phyloP scores from a whole-genome alignment of 2,888 invertebrate genomes.

The Conomelus anceps region DNA sequence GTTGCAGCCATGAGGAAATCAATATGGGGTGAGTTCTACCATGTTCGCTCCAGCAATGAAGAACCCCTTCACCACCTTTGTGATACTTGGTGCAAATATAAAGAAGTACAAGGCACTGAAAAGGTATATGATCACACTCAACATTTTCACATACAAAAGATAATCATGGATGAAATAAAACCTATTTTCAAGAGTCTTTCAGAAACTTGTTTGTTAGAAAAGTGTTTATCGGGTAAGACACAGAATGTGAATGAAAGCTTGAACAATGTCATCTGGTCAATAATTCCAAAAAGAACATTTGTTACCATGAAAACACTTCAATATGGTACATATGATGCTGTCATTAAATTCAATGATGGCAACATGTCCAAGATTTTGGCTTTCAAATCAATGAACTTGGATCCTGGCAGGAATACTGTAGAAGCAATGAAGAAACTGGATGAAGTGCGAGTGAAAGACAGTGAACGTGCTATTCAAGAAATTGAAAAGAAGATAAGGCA shows the following conservation, averaged over 20 bases:
- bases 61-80: conserved; percentile 32
- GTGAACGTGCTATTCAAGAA: conserved; percentile 4
- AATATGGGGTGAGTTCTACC: conserved; percentile 17
- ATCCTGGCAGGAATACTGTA: background rate
- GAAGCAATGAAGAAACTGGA: conserved; percentile 16
- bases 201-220: conserved; percentile 13
- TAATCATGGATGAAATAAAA: conserved; percentile 20
- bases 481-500: conserved; percentile 17
- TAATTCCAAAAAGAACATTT: conserved; percentile 24
- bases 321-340: conserved; percentile 21
- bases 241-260: conserved; percentile 15
- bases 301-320: conserved; percentile 19
- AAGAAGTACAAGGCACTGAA: background rate
- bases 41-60: conserved; percentile 31
- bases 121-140: conserved; percentile 1
- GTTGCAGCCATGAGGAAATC: conserved; percentile 11
- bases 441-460: background rate
- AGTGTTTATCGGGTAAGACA: conserved; percentile 19
- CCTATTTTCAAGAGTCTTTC: conserved; percentile 16
- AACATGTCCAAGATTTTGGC: conserved; percentile 12
- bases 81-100: conserved; percentile 33
- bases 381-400: background rate
- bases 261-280: conserved; percentile 19
- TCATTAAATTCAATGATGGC: conserved; percentile 19
- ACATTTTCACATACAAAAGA: conserved; percentile 19